These are phyloP conservation scores for Chloroceryle amazona DNA, from an alignment of 2,797 vertebrate species.

Conservation along the genomic window DNA sequence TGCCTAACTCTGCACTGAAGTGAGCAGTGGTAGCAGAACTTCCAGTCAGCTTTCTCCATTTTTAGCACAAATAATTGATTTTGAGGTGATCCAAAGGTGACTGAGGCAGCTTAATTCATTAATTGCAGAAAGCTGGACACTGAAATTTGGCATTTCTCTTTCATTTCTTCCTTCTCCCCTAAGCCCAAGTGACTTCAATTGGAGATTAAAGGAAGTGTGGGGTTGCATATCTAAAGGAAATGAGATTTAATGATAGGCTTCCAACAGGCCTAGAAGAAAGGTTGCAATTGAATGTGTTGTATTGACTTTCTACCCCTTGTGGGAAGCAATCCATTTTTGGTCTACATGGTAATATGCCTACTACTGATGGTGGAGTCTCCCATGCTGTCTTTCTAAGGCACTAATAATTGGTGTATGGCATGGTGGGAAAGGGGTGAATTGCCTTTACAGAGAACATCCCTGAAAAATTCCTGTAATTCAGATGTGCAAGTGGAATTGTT, in stretches of 20 bases:
- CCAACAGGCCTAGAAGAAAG: neutral
- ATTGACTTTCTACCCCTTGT: slow-evolving; percentile 25
- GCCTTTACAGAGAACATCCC: neutral
- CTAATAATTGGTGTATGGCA: neutral
- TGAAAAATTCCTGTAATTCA: neutral
- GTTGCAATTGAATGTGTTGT: slow-evolving; percentile 5
- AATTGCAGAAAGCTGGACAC: neutral
- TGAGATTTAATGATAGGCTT: slow-evolving; percentile 32
- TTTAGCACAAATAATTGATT: neutral
- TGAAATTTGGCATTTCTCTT: neutral
- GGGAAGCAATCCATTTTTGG: neutral
- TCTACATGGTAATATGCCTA: neutral
- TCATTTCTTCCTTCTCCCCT: neutral
- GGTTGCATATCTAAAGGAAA: slow-evolving; percentile 15
- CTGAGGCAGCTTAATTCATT: neutral
- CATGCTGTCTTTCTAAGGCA: neutral
- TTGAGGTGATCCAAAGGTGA: neutral
- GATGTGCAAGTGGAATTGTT: neutral
- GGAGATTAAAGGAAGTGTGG: neutral
- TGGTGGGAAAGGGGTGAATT: neutral
- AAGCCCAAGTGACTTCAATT: neutral
- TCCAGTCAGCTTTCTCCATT: neutral
- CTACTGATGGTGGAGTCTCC: neutral
- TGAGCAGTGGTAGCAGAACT: neutral
- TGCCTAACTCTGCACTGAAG: neutral